Percentiles rank a stretch among this genome's conserved stretches.
Evolutionary conservation across 1,140 invertebrate genomes (phyloP).

Genomic region (Solenopsis fugax): DNA sequence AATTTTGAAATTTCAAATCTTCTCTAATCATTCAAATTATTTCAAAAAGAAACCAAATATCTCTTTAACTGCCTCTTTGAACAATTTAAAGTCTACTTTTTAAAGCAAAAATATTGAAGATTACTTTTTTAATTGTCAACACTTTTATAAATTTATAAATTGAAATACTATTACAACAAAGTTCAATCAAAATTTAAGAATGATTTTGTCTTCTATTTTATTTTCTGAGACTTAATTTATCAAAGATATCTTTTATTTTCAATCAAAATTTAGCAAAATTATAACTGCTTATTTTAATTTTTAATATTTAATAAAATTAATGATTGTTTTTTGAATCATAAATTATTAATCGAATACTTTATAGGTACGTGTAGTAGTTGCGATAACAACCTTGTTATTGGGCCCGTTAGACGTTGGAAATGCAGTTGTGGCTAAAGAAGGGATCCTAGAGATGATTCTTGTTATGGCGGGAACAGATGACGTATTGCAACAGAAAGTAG

Average conservation of each 20-base stretch:
- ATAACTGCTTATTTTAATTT: not conserved
- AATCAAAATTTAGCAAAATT: conserved; percentile 7
- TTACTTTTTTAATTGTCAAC: not conserved
- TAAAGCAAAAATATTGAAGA: not conserved
- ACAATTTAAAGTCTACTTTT: not conserved
- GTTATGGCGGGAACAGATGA: conserved; percentile 97
- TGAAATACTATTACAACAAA: not conserved
- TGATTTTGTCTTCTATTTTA: not conserved
- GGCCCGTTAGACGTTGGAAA: conserved; percentile 98
- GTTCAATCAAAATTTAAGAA: not conserved
- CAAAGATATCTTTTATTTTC: not conserved
- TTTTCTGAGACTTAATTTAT: not conserved
- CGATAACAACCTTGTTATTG: conserved; percentile 95
- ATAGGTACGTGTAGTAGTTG: conserved; percentile 91
- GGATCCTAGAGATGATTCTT: conserved; percentile 98
- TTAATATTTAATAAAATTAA: too few relatives aligned
- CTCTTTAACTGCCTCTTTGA: not conserved
- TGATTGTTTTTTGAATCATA: not conserved
- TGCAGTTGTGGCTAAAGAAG: conserved; percentile 95
- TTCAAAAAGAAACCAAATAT: not conserved
- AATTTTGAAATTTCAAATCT: not conserved
- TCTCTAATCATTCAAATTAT: conserved; percentile 21
- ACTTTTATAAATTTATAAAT: not conserved
- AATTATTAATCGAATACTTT: conserved; percentile 15
- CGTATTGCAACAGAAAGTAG: conserved; percentile 95